Evolutionary conservation across 2,888 invertebrate genomes (phyloP).

Genomic region (Caenorhabditis sp.): DNA sequence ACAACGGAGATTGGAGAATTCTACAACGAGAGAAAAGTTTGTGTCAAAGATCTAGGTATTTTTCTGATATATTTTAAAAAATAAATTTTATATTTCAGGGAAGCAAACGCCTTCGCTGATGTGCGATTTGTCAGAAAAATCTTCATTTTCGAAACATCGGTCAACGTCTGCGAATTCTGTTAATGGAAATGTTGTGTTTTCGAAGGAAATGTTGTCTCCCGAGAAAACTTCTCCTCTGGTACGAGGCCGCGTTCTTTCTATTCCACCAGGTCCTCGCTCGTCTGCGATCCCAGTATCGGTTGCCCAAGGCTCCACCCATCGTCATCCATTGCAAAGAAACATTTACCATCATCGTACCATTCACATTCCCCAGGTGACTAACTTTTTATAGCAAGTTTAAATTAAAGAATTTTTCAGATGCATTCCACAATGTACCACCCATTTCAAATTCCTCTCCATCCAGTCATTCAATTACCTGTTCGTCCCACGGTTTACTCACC

Average conservation of each 20-base stretch:
- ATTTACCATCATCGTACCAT: neutral
- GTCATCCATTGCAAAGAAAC: neutral
- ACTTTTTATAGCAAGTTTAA: neutral
- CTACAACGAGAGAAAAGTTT: constrained; percentile 25
- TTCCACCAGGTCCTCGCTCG: constrained; percentile 1
- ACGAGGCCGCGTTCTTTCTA: neutral
- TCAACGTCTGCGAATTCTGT: no score
- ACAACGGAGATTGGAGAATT: constrained; percentile 27
- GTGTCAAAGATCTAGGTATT: neutral
- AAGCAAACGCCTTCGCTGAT: neutral
- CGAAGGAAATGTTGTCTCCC: neutral
- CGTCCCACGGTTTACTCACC: constrained; percentile 3
- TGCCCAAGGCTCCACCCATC: neutral
- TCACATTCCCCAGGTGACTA: neutral
- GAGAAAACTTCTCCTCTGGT: neutral
- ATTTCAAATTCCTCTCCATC: neutral
- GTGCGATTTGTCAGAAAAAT: no score
- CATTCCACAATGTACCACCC: neutral
- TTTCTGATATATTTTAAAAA: neutral
- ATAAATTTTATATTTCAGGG: constrained; percentile 11
- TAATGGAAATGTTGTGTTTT: no score
- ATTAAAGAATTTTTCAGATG: neutral
- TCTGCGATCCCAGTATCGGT: neutral
- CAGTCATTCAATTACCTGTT: neutral
- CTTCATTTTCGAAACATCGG: no score